A percentile compares a stretch with the other conserved stretches of the same genome.
Evolutionary conservation across 2,797 vertebrate species (phyloP).

Genomic region (Enoplosus armatus): DNA sequence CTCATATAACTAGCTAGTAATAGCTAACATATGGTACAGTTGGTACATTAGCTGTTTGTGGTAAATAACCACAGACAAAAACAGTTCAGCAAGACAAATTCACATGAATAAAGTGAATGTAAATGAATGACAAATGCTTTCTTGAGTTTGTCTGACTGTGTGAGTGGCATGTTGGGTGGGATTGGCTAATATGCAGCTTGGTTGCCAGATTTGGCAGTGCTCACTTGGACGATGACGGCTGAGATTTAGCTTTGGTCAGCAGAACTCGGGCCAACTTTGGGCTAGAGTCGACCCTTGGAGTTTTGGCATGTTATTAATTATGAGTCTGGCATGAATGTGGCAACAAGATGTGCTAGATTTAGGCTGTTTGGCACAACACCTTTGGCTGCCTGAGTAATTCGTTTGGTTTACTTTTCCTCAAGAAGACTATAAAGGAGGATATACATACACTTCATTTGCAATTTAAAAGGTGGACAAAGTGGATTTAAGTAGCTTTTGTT

Average conservation of each 20-base stretch:
- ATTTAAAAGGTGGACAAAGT: neutral
- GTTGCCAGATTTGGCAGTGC: slow-evolving; percentile 1
- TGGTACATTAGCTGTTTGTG: neutral
- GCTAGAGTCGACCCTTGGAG: neutral
- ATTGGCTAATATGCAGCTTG: neutral
- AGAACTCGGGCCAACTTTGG: neutral
- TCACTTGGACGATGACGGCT: neutral
- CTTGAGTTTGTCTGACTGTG: neutral
- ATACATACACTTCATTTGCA: neutral
- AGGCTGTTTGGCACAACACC: neutral
- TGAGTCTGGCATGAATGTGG: slow-evolving; percentile 26
- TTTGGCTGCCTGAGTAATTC: neutral
- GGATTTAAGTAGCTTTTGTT: neutral
- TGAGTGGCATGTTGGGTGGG: neutral
- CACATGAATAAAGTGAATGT: neutral
- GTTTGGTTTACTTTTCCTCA: neutral
- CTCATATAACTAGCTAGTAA: neutral
- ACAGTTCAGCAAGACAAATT: neutral
- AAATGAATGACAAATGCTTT: neutral
- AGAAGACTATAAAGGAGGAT: neutral
- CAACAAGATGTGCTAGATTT: slow-evolving; percentile 15
- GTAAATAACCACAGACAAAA: neutral
- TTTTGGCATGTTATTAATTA: slow-evolving; percentile 26
- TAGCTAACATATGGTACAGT: neutral
- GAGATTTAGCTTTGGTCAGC: slow-evolving; percentile 20